Conservation (phyloP, 2,797 vertebrate genomes). For the Simalia tracyae region DNA sequence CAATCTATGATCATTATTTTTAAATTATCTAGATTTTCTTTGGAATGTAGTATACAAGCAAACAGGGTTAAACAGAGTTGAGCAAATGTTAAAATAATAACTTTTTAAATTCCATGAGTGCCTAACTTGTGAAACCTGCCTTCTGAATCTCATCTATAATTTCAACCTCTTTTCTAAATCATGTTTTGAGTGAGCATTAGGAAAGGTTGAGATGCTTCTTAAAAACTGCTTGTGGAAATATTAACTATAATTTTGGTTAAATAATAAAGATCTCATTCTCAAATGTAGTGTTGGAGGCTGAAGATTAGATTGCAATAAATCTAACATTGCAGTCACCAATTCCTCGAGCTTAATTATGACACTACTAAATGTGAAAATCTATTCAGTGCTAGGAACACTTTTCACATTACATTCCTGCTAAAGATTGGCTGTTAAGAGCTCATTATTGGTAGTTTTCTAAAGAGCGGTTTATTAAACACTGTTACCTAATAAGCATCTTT, state of each 20-base stretch:
- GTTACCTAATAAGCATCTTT: conserved; percentile 99
- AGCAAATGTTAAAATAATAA: conserved; percentile 28
- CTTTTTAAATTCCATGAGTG: not conserved
- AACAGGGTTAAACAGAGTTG: conserved; percentile 55
- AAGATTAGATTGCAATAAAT: conserved; percentile 71
- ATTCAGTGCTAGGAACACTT: conserved; percentile 88
- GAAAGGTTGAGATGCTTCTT: conserved; percentile 46
- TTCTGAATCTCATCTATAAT: conserved; percentile 34
- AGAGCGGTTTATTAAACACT: conserved; percentile 99
- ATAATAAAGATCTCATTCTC: conserved; percentile 55
- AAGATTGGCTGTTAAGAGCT: conserved; percentile 99
- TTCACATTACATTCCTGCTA: conserved; percentile 92
- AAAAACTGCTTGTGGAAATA: conserved; percentile 62
- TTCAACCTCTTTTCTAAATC: not conserved
- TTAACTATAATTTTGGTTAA: conserved; percentile 46
- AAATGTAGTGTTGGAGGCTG: conserved; percentile 57
- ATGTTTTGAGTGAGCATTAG: conserved; percentile 46
- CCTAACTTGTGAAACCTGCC: conserved; percentile 16
- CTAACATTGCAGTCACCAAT: conserved; percentile 78
- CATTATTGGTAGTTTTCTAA: conserved; percentile 99
- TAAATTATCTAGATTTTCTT: conserved; percentile 64
- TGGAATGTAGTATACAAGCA: conserved; percentile 48
- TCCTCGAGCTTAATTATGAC: conserved; percentile 95
- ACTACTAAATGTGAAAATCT: conserved; percentile 93
- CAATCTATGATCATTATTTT: conserved; percentile 37